A percentile compares a stretch with the other conserved stretches of the same genome.
Conservation (phyloP, 2,888 invertebrate genomes). For the Hemicrepidius hirtus region DNA sequence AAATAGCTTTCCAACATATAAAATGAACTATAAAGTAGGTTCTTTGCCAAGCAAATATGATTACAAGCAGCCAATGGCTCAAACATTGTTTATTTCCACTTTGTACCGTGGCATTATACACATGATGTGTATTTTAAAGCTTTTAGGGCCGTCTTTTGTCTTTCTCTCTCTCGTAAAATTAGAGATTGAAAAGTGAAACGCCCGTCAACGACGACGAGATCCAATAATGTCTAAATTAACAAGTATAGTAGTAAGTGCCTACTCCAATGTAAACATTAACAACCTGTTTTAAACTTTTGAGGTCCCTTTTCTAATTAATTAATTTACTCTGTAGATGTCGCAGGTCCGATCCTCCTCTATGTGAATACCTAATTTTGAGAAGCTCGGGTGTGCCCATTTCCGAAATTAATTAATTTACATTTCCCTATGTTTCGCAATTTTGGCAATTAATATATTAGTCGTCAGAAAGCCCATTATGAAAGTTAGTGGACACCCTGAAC, state of each 20-base stretch:
- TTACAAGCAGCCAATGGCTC: conserved; percentile 68
- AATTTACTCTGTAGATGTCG: conserved; percentile 51
- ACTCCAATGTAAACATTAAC: conserved; percentile 47
- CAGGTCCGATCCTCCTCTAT: conserved; percentile 42
- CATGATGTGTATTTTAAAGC: conserved; percentile 49
- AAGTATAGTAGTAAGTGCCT: conserved; percentile 44
- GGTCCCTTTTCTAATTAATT: conserved; percentile 54
- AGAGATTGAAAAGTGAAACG: conserved; percentile 17
- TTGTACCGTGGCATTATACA: conserved; percentile 52
- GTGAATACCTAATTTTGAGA: conserved; percentile 45
- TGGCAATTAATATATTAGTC: conserved; percentile 44
- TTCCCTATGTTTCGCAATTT: conserved; percentile 42
- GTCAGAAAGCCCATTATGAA: conserved; percentile 26
- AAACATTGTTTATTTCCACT: conserved; percentile 66
- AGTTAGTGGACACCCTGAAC: neutral
- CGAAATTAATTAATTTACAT: conserved; percentile 50
- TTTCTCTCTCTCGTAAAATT: conserved; percentile 35
- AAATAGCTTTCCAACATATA: conserved; percentile 66
- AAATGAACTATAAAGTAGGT: conserved; percentile 70
- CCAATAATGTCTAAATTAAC: conserved; percentile 37
- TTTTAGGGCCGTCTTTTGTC: conserved; percentile 40
- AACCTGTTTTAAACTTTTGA: conserved; percentile 52
- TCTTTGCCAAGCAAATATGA: conserved; percentile 69
- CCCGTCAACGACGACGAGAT: neutral
- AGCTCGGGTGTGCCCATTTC: conserved; percentile 28